A percentile compares a stretch with the other conserved stretches of the same genome.
These are phyloP conservation scores for Sigmodon hispidus DNA, from an alignment of 2,113 vertebrate genomes.

Conservation along the genomic window DNA sequence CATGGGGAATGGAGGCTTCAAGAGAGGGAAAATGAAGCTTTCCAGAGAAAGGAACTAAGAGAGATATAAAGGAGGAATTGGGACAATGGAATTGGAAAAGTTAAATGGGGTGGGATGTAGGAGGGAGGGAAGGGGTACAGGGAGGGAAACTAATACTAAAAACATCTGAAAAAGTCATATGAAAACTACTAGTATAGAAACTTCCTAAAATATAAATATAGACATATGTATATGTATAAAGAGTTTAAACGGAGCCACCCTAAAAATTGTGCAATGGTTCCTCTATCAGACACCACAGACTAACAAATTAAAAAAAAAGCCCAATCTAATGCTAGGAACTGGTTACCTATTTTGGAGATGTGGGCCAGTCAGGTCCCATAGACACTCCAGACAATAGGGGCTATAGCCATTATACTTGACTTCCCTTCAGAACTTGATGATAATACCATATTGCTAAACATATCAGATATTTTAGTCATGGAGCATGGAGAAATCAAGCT, in stretches of 20 bases:
- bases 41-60: neutral
- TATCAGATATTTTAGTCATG: neutral
- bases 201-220: neutral
- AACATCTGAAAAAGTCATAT: neutral
- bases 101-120: neutral
- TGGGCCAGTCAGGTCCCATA: neutral
- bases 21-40: neutral
- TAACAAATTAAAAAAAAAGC: neutral
- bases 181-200: neutral
- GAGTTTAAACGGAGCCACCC: neutral
- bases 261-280: neutral
- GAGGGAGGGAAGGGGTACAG: neutral
- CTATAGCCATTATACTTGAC: neutral
- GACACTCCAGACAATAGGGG: neutral
- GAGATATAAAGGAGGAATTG: neutral
- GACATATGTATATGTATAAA: neutral
- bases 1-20: no score
- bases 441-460: neutral
- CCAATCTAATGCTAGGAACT: neutral
- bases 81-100: neutral
- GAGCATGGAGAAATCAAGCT: neutral
- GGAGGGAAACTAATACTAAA: neutral
- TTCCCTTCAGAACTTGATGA: neutral
- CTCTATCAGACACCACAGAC: neutral
- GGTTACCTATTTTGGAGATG: neutral